Evolutionary conservation across 2,888 invertebrate genomes (phyloP), one percentile per base, ranked within the genome.

Genomic region (Dynastes tityus): DNA sequence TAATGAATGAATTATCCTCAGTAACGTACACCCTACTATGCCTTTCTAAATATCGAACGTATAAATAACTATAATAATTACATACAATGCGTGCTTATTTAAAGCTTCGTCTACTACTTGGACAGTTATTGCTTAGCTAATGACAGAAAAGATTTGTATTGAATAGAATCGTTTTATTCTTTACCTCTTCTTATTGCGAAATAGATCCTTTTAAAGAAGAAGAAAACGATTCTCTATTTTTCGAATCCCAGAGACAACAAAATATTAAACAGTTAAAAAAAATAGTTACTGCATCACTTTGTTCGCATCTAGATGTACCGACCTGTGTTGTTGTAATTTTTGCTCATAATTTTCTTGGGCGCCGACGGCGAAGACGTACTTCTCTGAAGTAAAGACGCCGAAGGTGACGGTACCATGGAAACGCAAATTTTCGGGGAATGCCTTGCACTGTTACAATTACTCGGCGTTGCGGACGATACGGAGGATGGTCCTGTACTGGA

Each of bases 271-370:
- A 2, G 32, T 5, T 32, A 16, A 32, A 32, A 32, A 5, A 32
- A 32, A 32, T 32, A 32, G 32, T 5, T 3, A 32, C 32, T n/a
- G n/a, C 53, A n/a, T 8, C 11, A 53, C 53, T 11, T 53, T n/a
- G n/a, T 45, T 45, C 45, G 45, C 8, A 9, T 45, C 9, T 45
- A 45, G 8, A 9, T 45, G 11, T 45, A 91, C 92, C 91, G 89
- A 92, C 92, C 91, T 88, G 92, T 92, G 84, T 92, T 92, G 89
- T 92, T 92, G 88, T 91, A 90, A 87, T 92, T 92, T 85, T 92
- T 90, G 86, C 92, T 92, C 89, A 92, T 91, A 85, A 92, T 91
- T 89, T 92, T 92, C 88, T 91, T 90, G 87, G 91, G 90, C 82
- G 91, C 90, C 82, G 91, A 91, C 61, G 87, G 88, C 67, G 88